Evolutionary conservation across 2,888 invertebrate species (phyloP), one percentile per base, ranked within the genome.

Genomic region (Epistrophe eligans): DNA sequence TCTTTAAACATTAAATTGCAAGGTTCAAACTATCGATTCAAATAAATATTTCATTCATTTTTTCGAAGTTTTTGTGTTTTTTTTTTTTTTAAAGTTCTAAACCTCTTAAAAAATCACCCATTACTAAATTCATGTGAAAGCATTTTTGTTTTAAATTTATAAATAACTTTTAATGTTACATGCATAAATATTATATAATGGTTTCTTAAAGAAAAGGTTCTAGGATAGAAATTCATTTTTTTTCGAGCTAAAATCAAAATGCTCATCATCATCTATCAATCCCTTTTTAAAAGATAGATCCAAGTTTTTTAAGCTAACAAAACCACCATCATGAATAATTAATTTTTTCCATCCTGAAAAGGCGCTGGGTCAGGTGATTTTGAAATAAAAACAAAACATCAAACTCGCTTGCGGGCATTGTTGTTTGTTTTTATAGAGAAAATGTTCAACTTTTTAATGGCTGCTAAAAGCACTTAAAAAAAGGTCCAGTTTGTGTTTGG

Each of bases 381-480:
- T 74, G 70, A 79, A 79, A 79, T 71, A 64, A 87, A 79, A 87
- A 83, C 85, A 79, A 83, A 76, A 52, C 71, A 38, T 50, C 70
- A 72, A 74, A 67, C 35, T 70, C 52, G 28, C 83, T 87, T 87
- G 15, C 28, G 74, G 85, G 28, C 74, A 79, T 82, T 73, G 70
- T 82, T 82, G 70, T 82, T 82, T 85, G 73, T 73, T 70, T 19
- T 35, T 35, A 8, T 55, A 15, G 38, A 24, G 60, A 67, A 70
- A 58, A 79, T 79, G 79, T 83, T 70, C 64, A 84, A 79, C 71
- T 83, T 85, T 84, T 87, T 87, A 87, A 87, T 87, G 85, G 85
- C 85, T 79, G 74, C 83, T 83, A 83, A 87, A 83, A 83, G 85
- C 85, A 87, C 85, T 87, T 87, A 79, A 87, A 83, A 83, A 87